A percentile compares a stretch with the other conserved stretches of the same genome.
These are phyloP conservation scores for Nomada flava DNA, from an alignment of 2,888 invertebrate species.

Conservation along the genomic window DNA sequence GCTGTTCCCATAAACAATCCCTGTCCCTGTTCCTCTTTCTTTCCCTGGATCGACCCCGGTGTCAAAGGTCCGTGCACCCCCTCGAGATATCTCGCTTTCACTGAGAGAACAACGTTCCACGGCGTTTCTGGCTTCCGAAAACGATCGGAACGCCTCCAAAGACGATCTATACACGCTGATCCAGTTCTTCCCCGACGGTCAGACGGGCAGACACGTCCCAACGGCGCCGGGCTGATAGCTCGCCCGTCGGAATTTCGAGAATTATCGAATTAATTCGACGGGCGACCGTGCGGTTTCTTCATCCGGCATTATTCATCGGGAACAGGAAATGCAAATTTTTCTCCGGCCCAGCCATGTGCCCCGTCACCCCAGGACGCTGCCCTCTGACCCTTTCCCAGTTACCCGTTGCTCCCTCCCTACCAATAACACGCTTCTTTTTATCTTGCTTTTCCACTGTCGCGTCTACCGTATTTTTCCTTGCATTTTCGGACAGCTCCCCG, in stretches of 20 bases:
- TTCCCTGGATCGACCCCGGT: neutral
- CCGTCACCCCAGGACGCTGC: constrained; percentile 70
- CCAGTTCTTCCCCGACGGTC: too few species aligned
- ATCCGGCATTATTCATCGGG: constrained; percentile 74
- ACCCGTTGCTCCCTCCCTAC: constrained; percentile 22
- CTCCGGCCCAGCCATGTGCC: constrained; percentile 58
- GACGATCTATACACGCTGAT: too few species aligned
- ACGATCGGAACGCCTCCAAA: too few species aligned
- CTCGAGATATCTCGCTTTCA: neutral
- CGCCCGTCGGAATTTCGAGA: constrained; percentile 19
- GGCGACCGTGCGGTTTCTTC: constrained; percentile 24
- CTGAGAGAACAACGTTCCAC: neutral
- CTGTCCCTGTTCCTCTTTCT: constrained; percentile 13
- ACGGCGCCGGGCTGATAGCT: too few species aligned
- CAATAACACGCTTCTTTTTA: constrained; percentile 12
- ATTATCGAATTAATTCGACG: constrained; percentile 41
- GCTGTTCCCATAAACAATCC: constrained; percentile 57
- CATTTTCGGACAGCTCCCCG: neutral
- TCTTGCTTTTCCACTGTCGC: neutral
- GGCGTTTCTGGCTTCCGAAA: too few species aligned
- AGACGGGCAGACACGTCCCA: too few species aligned
- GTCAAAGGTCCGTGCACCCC: neutral
- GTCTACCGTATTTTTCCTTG: neutral
- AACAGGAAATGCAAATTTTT: constrained; percentile 80
- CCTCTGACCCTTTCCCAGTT: constrained; percentile 72